A percentile compares a stretch with the other conserved stretches of the same genome.
Conservation (phyloP, 2,113 vertebrate genomes). For the Mustela nigripes region DNA sequence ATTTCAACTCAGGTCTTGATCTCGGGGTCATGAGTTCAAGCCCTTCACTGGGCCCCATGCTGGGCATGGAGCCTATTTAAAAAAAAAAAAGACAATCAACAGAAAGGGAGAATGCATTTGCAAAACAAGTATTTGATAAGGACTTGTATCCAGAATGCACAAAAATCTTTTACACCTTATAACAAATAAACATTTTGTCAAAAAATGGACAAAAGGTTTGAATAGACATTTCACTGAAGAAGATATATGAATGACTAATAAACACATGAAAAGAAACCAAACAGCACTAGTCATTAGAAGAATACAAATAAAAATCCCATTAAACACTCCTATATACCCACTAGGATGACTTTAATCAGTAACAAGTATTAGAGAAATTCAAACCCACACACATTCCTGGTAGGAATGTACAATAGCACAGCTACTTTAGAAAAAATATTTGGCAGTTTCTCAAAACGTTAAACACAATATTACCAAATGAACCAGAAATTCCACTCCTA, state of each 20-base stretch:
- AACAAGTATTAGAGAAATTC: not conserved
- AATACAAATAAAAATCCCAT: slow-evolving; percentile 6
- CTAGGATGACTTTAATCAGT: not conserved
- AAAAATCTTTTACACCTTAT: not conserved
- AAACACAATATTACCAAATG: not conserved
- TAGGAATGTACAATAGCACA: not conserved
- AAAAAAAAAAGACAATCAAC: not conserved
- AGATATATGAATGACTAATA: not conserved
- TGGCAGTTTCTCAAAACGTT: not conserved
- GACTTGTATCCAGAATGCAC: not conserved
- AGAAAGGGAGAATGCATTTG: not conserved
- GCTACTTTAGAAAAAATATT: not conserved
- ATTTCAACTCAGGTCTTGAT: not conserved
- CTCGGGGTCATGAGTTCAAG: not conserved
- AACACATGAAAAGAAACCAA: not conserved
- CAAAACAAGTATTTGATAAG: not conserved
- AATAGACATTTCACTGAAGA: not conserved
- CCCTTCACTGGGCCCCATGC: not conserved
- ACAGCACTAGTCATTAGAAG: not conserved
- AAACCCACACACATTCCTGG: not conserved
- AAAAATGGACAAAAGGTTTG: not conserved
- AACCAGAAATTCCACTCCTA: not conserved
- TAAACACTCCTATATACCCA: not conserved
- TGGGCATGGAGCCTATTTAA: not conserved
- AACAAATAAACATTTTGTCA: not conserved